Percentiles rank a stretch among this genome's conserved stretches.
phyloP scores from a whole-genome alignment of 2,888 invertebrate genomes.

The Unio delphinus region DNA sequence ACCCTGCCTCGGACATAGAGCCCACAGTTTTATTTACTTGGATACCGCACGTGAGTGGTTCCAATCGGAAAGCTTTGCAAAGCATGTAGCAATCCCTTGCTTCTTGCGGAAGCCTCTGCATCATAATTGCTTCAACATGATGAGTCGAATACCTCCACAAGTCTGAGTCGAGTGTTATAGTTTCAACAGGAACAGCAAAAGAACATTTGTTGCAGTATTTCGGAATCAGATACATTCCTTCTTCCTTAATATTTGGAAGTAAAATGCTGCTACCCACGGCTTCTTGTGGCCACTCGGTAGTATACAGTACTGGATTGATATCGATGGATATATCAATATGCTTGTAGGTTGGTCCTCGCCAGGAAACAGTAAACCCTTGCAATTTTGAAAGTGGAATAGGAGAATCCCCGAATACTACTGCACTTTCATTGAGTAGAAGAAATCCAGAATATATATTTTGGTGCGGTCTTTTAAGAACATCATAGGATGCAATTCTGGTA shows the following conservation, averaged over 20 bases:
- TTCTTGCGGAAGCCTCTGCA: conserved; percentile 10
- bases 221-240: conserved; percentile 21
- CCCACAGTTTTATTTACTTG: neutral
- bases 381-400: conserved; percentile 8
- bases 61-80: conserved; percentile 23
- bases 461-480: conserved; percentile 4
- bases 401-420: conserved; percentile 3
- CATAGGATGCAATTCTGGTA: conserved; percentile 8
- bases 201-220: conserved; percentile 10
- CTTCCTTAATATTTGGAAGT: conserved; percentile 9
- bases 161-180: conserved; percentile 1
- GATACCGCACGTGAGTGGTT: conserved; percentile 20
- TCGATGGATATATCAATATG: conserved; percentile 18
- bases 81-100: conserved; percentile 15
- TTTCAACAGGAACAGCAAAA: neutral
- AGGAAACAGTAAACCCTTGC: conserved; percentile 10
- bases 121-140: conserved; percentile 18
- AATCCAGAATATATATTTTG: conserved; percentile 7
- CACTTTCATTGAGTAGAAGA: conserved; percentile 4
- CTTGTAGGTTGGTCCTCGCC: conserved; percentile 17
- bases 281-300: conserved; percentile 5
- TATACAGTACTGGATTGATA: conserved; percentile 18
- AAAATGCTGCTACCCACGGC: neutral
- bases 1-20: no score
- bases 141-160: conserved; percentile 20